phyloP scores from a whole-genome alignment of 2,888 invertebrate species.

The Calliopum simillimum region DNA sequence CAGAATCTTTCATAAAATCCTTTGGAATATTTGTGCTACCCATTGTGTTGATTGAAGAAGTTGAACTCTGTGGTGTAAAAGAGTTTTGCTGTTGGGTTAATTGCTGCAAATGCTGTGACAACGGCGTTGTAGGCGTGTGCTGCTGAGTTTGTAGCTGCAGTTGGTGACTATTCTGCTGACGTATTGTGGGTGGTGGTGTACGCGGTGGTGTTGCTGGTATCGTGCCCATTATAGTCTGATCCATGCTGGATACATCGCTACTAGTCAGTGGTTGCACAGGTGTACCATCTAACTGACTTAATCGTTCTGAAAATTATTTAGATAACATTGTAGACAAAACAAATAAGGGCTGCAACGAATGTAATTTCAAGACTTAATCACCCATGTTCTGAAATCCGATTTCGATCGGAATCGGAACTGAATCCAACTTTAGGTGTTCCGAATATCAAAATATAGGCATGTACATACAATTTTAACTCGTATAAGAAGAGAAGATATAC shows the following conservation, averaged over 20 bases:
- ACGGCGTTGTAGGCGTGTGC: slow-evolving; percentile 42
- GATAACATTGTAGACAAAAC: neutral
- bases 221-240: slow-evolving; percentile 23
- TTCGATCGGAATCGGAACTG: no score
- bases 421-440: no score
- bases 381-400: no score
- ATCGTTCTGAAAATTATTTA: slow-evolving; percentile 53
- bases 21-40: slow-evolving; percentile 68
- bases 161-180: slow-evolving; percentile 35
- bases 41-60: slow-evolving; percentile 48
- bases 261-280: slow-evolving; percentile 49
- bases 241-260: slow-evolving; percentile 41
- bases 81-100: slow-evolving; percentile 42
- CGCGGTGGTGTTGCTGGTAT: slow-evolving; percentile 45
- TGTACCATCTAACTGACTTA: slow-evolving; percentile 62
- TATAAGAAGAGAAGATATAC: no score
- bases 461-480: no score
- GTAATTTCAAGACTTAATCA: neutral
- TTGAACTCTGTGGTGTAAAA: slow-evolving; percentile 57
- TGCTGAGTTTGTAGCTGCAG: slow-evolving; percentile 40
- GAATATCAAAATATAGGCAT: no score
- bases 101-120: slow-evolving; percentile 36
- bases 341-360: neutral
- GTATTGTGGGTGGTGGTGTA: slow-evolving; percentile 38
- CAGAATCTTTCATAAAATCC: slow-evolving; percentile 70